Base-by-base conservation (phyloP, 2,888 invertebrate genomes). In the Diarsia mendica region DNA sequence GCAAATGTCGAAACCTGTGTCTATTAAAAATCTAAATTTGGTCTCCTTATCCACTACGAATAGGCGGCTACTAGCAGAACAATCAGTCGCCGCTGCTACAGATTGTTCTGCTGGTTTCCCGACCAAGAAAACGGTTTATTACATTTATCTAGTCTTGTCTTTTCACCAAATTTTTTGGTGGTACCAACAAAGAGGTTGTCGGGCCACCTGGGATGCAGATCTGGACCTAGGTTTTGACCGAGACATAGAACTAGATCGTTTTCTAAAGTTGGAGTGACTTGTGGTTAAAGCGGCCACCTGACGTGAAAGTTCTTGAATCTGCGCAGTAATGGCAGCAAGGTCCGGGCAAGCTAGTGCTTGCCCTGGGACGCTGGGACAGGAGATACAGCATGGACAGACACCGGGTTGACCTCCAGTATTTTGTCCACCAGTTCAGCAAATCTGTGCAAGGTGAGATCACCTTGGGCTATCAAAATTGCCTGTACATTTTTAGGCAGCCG, bases 211-310 rank as follows among this genome's bases (percentile, higher is more conserved):
- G 15, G 48, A 15, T 15, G 48, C 48, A 48, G 49, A 49, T 20
- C 51, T 51, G 51, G 51, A n/a, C 51, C 51, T 51, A 51, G 51
- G 20, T 20, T 51, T 51, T 51, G 39, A 63, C n/a, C 13, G 44
- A 39, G 61, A 63, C n/a, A n/a, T 20, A 39, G 39, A 39, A 1
- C 63, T 28, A 28, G 28, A 28, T 28, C 28, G 61, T 39, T n/a
- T 20, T 39, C 61, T 39, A 28, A 28, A 28, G 28, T 28, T 28
- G 20, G 61, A 39, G 11, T n/a, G 20, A 1, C 61, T n/a, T 39
- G 61, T n/a, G 11, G 61, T 61, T 61, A 61, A 61, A 39, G 61
- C 11, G 13, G 61, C 61, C 61, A 61, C 61, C 39, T 39, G 61
- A 61, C 61, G 39, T 61, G 61, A 10, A 11, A 61, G 61, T 4